Base-by-base conservation (phyloP, 1,140 invertebrate species). In the Sinonovacula constricta region DNA sequence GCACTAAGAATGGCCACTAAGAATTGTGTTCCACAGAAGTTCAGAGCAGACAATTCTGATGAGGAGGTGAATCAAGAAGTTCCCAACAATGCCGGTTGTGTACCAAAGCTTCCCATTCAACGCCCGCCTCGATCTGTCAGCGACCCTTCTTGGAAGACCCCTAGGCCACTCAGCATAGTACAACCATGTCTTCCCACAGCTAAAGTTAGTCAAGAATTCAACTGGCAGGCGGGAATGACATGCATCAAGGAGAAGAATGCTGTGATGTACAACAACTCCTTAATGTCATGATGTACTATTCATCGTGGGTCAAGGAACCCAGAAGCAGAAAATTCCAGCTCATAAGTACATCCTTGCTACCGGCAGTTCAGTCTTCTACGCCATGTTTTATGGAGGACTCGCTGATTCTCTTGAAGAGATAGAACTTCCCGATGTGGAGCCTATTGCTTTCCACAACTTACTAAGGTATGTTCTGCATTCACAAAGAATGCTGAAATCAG, bases 311-410 rank as follows among this genome's bases (percentile, higher is more conserved):
- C 74, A 68, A 49, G 68, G 33, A n/a, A 74, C 84, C 57, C 79
- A 84, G 54, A 69, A 66, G 66, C 93, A 94, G 85, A 91, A 94
- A 57, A 95, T 97, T 81, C 95, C 95, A 5, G 96, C 96, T 57
- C 95, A 97, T 85, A 96, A 95, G 88, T 95, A 96, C 89, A 93
- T 97, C 4, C 88, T 97, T 4, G 95, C 95, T 10, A 94, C 95
- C 54, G 95, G 95, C 10, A 95, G 94, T 88, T 94, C 95, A 4
- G 95, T 97, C 2, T 96, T 97, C 89, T 95, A 95, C 90, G 95
- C 95, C 12, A 96, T 97, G 96, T 96, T 97, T 84, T 95, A 95
- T 89, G 94, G 95, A 51, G 94, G 94, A 2, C 82, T 92, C 53
- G 86, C 91, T 74, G 93, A 94, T 10, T 93, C 93, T 7, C 92